Evolutionary conservation across 1,140 invertebrate genomes (phyloP).

Genomic region (Liolophura sinensis): DNA sequence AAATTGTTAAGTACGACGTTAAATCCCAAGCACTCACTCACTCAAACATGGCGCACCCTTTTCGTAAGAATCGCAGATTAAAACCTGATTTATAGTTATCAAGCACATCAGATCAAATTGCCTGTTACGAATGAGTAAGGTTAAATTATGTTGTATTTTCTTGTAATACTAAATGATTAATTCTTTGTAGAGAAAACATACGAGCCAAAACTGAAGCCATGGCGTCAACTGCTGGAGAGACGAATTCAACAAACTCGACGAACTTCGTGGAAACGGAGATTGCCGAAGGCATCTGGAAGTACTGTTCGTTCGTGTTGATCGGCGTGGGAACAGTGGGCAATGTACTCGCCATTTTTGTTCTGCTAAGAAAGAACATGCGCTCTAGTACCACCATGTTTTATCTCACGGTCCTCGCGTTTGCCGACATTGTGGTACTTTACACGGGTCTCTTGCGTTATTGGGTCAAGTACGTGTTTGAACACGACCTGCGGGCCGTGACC

Average conservation of each 20-base stretch:
- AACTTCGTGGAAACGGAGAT: conserved; percentile 19
- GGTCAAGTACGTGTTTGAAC: conserved; percentile 24
- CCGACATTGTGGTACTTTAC: conserved; percentile 36
- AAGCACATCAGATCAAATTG: no score
- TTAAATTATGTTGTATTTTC: no score
- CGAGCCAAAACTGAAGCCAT: no score
- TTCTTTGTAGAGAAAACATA: no score
- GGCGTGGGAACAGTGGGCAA: conserved; percentile 40
- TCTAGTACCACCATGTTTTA: conserved; percentile 41
- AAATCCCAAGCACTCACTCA: no score
- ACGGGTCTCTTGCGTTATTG: conserved; percentile 37
- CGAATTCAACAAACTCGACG: conserved; percentile 4
- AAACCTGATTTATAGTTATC: no score
- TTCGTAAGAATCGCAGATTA: no score
- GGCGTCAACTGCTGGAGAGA: background rate
- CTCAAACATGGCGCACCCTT: no score
- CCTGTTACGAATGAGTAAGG: no score
- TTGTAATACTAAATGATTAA: no score
- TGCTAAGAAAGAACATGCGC: conserved; percentile 28
- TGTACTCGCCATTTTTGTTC: conserved; percentile 35
- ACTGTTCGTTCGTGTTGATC: conserved; percentile 31
- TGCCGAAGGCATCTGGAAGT: conserved; percentile 28
- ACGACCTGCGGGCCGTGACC: conserved; percentile 29
- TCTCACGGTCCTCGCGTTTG: conserved; percentile 31
- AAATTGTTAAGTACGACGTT: no score